phyloP scores from a whole-genome alignment of 1,140 invertebrate genomes.

The Drosophila orena region DNA sequence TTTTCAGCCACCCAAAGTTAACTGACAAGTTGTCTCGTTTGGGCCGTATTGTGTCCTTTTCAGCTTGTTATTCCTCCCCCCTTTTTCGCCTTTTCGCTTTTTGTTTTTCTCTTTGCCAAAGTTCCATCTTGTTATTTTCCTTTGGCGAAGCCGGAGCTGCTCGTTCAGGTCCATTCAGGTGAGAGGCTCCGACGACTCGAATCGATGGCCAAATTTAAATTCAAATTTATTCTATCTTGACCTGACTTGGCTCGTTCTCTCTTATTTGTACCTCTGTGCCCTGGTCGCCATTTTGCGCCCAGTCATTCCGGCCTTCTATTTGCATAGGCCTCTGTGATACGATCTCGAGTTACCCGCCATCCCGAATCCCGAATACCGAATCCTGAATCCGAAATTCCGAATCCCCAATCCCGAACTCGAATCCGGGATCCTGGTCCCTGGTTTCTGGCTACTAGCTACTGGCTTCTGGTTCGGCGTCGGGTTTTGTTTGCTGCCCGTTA shows the following conservation, averaged over 20 bases:
- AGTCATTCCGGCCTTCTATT: conserved; percentile 51
- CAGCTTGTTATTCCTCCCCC: conserved; percentile 20
- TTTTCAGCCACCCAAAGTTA: conserved; percentile 2
- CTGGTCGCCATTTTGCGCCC: conserved; percentile 27
- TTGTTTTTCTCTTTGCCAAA: conserved; percentile 42
- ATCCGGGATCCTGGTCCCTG: conserved; percentile 35
- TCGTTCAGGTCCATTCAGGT: conserved; percentile 40
- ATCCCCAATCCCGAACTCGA: conserved; percentile 19
- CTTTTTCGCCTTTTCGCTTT: conserved; percentile 25
- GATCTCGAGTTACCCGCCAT: conserved; percentile 62
- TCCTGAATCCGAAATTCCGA: conserved; percentile 15
- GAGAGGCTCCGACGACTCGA: conserved; percentile 38
- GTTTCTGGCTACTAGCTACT: neutral
- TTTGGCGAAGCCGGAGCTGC: conserved; percentile 36
- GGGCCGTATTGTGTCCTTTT: conserved; percentile 20
- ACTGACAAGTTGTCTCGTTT: conserved; percentile 31
- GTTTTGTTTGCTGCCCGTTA: conserved; percentile 62
- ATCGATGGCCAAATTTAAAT: conserved; percentile 63
- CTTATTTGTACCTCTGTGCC: neutral
- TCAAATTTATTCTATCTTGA: conserved; percentile 67
- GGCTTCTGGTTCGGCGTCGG: conserved; percentile 15
- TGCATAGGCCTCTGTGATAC: conserved; percentile 57
- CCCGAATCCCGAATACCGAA: conserved; percentile 1
- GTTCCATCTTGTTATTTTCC: conserved; percentile 77
- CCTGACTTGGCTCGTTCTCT: conserved; percentile 10